phyloP scores from a whole-genome alignment of 2,888 invertebrate genomes.

The Drosophila koepferae region DNA sequence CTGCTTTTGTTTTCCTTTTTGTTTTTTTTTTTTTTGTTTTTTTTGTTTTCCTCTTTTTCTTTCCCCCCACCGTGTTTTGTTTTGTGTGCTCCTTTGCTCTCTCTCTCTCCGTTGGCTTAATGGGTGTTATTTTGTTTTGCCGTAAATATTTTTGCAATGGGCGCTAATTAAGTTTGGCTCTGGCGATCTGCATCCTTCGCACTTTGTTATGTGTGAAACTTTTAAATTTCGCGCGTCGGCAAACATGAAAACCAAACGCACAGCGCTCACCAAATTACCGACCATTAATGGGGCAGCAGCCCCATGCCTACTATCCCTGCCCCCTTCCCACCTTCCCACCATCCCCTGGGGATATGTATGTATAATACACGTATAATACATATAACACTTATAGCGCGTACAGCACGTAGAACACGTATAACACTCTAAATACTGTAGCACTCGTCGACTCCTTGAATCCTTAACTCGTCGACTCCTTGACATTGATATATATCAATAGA shows the following conservation, averaged over 20 bases:
- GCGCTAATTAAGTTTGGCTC: conserved; percentile 82
- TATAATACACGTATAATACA: not conserved
- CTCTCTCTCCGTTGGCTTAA: conserved; percentile 65
- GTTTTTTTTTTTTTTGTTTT: conserved; percentile 20
- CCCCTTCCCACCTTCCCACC: not conserved
- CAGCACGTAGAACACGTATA: not conserved
- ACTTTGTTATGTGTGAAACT: conserved; percentile 79
- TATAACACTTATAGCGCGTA: not conserved
- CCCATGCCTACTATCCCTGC: not conserved
- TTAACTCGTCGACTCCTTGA: too few relatives aligned
- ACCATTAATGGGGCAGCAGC: conserved; percentile 68
- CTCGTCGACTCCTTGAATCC: too few relatives aligned
- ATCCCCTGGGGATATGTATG: too few relatives aligned
- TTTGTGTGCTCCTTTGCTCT: too few relatives aligned
- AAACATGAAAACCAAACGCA: conserved; percentile 70
- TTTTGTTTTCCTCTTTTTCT: not conserved
- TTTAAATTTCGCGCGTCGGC: conserved; percentile 75
- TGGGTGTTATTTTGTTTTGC: conserved; percentile 83
- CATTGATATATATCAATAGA: too few relatives aligned
- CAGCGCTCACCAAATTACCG: conserved; percentile 65
- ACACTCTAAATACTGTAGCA: not conserved
- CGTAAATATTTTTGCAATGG: conserved; percentile 81
- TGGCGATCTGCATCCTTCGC: conserved; percentile 78
- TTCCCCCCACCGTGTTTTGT: not conserved
- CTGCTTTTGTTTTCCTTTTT: conserved; percentile 48